Evolutionary conservation across 2,113 vertebrate species (phyloP), one percentile per base, ranked within the genome.

Genomic region (Acrocephalus kingi): DNA sequence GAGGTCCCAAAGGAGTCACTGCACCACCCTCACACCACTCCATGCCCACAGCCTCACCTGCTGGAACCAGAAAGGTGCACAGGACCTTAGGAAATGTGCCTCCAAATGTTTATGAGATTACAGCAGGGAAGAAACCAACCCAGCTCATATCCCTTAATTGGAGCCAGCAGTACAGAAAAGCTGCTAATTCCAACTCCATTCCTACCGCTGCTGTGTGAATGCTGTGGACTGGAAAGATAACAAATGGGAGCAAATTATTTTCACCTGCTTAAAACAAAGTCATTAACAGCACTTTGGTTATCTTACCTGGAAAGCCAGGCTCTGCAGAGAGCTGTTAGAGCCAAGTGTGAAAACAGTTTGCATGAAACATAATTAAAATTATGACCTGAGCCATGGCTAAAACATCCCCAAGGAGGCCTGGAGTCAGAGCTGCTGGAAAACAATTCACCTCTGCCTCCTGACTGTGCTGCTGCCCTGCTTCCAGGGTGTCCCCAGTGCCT

Each of bases 181-280:
- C 54, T 18, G 61, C 91, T 72, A 18, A 80, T 89, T 72, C 68
- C 37, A 90, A n/a, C 77, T 48, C 11, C 74, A 51, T 43, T 73
- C 19, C 28, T 55, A 79, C 74, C 41, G 69, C 45, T 84, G 62
- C 78, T 9, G 2, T 92, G 74, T 59, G 78, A 83, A 46, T 39
- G 81, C 86, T 56, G 61, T 83, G 85, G 74, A 56, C 88, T 66
- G 72, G 62, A 91, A 95, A 93, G 90, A 96, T 94, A 97, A 96
- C 66, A 92, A 96, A 95, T 24, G 91, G 54, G n/a, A 84, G 84
- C 62, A 92, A 96, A 95, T 95, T 94, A 92, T 89, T 93, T 95
- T 90, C 86, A 91, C 86, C 56, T 81, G 84, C 84, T 95, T 94
- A 92, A 93, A 97, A 89, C 73, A 82, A 93, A 89, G 92, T 39